Conservation (phyloP, 2,797 vertebrate species). For the Chanos chanos region DNA sequence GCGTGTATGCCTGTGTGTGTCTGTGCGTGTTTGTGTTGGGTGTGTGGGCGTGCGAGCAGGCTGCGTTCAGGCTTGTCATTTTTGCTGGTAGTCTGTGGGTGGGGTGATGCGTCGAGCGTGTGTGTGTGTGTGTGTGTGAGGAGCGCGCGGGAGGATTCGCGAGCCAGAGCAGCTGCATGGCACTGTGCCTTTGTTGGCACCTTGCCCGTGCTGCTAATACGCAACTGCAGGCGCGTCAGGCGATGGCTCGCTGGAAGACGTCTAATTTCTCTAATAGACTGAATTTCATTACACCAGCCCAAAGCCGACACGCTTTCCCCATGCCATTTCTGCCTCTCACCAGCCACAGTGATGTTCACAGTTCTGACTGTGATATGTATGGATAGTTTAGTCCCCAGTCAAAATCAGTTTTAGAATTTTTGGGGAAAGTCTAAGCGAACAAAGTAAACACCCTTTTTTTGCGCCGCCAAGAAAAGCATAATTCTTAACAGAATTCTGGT, state of each 20-base stretch:
- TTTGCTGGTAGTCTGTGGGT: slow-evolving; percentile 27
- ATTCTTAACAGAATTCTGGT: too few relatives aligned
- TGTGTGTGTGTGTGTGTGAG: slow-evolving; percentile 7
- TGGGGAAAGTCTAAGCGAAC: too few relatives aligned
- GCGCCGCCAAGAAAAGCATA: too few relatives aligned
- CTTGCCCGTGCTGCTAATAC: slow-evolving; percentile 57
- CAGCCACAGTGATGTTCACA: slow-evolving; percentile 14
- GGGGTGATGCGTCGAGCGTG: slow-evolving; percentile 11
- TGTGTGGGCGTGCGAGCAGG: slow-evolving; percentile 19
- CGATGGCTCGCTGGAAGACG: slow-evolving; percentile 54
- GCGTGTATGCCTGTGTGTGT: slow-evolving; percentile 1
- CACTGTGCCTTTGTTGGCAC: slow-evolving; percentile 62
- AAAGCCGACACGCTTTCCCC: slow-evolving; percentile 3
- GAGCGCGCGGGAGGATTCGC: slow-evolving; percentile 21
- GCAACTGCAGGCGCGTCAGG: slow-evolving; percentile 53
- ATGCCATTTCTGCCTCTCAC: slow-evolving; percentile 4
- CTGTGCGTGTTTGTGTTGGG: not conserved
- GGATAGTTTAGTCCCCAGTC: too few relatives aligned
- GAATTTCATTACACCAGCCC: slow-evolving; percentile 21
- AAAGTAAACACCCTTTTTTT: too few relatives aligned
- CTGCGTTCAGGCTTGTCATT: slow-evolving; percentile 29
- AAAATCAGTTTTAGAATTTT: too few relatives aligned
- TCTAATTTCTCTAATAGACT: slow-evolving; percentile 40
- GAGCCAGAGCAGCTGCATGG: slow-evolving; percentile 68
- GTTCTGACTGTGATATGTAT: slow-evolving; percentile 14